Percentiles rank a stretch among this genome's conserved stretches.
These are phyloP conservation scores for Hydractinia echinata DNA, from an alignment of 30 jellyfish, hydroid and myxozoan genomes.

Conservation along the genomic window DNA sequence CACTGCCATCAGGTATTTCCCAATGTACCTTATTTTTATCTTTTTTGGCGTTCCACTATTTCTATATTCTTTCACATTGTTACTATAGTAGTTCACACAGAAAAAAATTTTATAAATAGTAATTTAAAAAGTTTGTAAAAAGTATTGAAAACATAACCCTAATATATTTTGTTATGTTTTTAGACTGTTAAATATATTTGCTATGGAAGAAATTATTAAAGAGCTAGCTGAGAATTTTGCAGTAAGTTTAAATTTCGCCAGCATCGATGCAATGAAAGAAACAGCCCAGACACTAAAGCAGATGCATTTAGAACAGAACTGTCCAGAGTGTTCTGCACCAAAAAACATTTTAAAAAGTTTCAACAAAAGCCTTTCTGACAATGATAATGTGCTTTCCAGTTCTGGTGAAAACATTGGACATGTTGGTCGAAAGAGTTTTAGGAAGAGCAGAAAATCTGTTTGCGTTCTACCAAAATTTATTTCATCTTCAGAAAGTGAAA, in stretches of 20 bases:
- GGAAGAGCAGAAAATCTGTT: not conserved
- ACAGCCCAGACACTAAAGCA: not conserved
- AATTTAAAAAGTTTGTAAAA: too few relatives aligned
- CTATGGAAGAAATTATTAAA: not conserved
- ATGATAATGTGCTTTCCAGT: not conserved
- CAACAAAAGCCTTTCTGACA: not conserved
- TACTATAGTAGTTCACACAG: too few relatives aligned
- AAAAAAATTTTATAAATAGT: too few relatives aligned
- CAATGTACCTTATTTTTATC: too few relatives aligned
- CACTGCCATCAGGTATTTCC: too few relatives aligned
- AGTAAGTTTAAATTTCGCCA: not conserved
- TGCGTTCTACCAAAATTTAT: constrained; percentile 22
- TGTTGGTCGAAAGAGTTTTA: not conserved
- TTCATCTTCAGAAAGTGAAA: constrained; percentile 27
- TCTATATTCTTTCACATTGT: too few relatives aligned
- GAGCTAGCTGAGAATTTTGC: not conserved
- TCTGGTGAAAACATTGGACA: not conserved
- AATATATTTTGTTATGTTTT: too few relatives aligned
- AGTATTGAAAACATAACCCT: too few relatives aligned
- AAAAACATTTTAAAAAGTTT: too few relatives aligned
- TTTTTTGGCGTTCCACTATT: too few relatives aligned
- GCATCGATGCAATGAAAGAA: constrained; percentile 6
- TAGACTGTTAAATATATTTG: too few relatives aligned
- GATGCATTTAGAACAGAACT: constrained; percentile 6
- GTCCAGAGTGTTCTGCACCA: not conserved